These are phyloP conservation scores for Blennius ocellaris DNA, from an alignment of 2,113 vertebrate genomes.

Conservation along the genomic window DNA sequence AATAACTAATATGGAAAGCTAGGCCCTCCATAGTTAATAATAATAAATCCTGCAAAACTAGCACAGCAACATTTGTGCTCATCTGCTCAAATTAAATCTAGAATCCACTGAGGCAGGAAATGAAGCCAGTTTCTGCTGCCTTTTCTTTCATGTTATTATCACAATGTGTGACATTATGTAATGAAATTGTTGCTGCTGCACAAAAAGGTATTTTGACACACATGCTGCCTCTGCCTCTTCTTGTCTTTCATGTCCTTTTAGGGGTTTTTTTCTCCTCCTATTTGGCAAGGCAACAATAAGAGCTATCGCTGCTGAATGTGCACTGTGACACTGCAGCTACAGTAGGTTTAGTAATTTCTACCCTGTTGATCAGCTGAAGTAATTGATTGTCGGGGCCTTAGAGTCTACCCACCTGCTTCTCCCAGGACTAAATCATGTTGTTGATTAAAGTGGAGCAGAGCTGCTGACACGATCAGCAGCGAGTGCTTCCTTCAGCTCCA, in stretches of 20 bases:
- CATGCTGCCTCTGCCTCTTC: slow-evolving; percentile 8
- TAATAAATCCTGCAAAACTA: slow-evolving; percentile 54
- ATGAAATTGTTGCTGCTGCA: slow-evolving; percentile 31
- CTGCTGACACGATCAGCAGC: slow-evolving; percentile 50
- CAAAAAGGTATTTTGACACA: slow-evolving; percentile 43
- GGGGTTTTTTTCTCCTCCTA: slow-evolving; percentile 3
- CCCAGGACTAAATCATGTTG: slow-evolving; percentile 63
- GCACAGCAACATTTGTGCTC: slow-evolving; percentile 48
- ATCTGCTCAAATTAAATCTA: slow-evolving; percentile 68
- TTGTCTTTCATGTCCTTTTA: slow-evolving; percentile 15
- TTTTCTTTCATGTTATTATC: slow-evolving; percentile 54
- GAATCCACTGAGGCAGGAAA: slow-evolving; percentile 43
- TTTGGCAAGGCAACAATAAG: slow-evolving; percentile 39
- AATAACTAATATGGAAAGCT: slow-evolving; percentile 30
- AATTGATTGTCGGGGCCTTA: slow-evolving; percentile 65
- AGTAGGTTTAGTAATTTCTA: slow-evolving; percentile 58
- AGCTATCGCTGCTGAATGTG: slow-evolving; percentile 39
- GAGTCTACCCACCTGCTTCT: slow-evolving; percentile 63
- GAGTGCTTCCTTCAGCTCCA: slow-evolving; percentile 27
- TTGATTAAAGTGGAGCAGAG: slow-evolving; percentile 66
- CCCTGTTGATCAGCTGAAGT: slow-evolving; percentile 65
- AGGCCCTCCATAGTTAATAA: slow-evolving; percentile 37
- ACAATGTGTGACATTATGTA: slow-evolving; percentile 36
- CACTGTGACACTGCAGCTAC: slow-evolving; percentile 29
- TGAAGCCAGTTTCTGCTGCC: slow-evolving; percentile 30